phyloP scores from a whole-genome alignment of 2,888 invertebrate genomes.

The Drosophila meridionalis region DNA sequence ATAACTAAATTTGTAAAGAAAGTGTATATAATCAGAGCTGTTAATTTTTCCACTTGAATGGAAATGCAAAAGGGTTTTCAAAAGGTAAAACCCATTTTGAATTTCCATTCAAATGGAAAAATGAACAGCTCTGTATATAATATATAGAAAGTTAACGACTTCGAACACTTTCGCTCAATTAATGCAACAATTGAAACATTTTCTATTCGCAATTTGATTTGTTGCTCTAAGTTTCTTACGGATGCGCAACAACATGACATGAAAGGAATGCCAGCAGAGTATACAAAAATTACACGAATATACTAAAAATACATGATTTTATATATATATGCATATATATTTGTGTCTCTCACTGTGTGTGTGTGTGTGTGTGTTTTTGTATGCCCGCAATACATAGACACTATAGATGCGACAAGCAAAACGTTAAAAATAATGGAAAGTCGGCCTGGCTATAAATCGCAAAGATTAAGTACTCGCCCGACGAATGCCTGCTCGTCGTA shows the following conservation, averaged over 20 bases:
- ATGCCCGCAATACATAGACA: slow-evolving; percentile 5
- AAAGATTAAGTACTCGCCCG: slow-evolving; percentile 66
- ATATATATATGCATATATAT: background rate
- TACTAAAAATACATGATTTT: slow-evolving; percentile 37
- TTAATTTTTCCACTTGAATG: too few relatives aligned
- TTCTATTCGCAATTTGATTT: background rate
- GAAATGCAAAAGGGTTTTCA: too few relatives aligned
- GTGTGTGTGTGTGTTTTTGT: background rate
- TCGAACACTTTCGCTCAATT: background rate
- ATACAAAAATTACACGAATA: slow-evolving; percentile 24
- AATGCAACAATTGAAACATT: background rate
- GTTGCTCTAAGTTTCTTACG: slow-evolving; percentile 15
- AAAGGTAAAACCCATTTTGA: too few relatives aligned
- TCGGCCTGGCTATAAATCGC: slow-evolving; percentile 70
- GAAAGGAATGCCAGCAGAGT: slow-evolving; percentile 59
- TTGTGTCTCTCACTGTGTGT: background rate
- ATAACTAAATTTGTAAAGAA: too few relatives aligned
- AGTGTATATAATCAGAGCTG: too few relatives aligned
- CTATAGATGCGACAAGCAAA: slow-evolving; percentile 41
- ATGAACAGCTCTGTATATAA: background rate
- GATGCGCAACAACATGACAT: slow-evolving; percentile 56
- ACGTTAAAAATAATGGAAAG: slow-evolving; percentile 67
- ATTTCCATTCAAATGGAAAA: too few relatives aligned
- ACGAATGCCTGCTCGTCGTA: slow-evolving; percentile 17
- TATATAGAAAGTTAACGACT: background rate